These are phyloP conservation scores for Halictus quadricinctus DNA, from an alignment of 2,888 invertebrate genomes.

Conservation along the genomic window DNA sequence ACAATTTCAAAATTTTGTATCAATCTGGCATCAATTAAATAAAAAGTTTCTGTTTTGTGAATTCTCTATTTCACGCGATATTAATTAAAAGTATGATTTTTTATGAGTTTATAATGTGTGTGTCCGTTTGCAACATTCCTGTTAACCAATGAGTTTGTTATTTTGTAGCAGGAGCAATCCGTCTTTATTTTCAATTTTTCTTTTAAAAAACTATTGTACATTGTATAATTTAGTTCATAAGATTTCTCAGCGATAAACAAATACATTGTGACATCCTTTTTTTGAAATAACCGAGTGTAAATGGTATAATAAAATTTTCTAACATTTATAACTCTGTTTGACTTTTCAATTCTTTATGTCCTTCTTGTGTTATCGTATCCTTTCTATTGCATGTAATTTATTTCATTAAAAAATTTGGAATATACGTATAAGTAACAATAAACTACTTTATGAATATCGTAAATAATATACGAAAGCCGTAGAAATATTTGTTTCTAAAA, in stretches of 20 bases:
- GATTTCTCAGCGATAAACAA: neutral
- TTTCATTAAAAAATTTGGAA: neutral
- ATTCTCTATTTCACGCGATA: neutral
- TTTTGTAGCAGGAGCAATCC: neutral
- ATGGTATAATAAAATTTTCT: neutral
- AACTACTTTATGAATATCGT: neutral
- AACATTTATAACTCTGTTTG: constrained; percentile 4
- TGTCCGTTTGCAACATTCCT: neutral
- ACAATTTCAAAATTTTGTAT: neutral
- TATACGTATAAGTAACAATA: neutral
- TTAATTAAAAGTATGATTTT: neutral
- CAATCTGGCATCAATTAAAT: neutral
- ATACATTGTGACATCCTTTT: neutral
- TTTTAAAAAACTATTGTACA: neutral
- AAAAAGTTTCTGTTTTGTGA: neutral
- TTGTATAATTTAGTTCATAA: neutral
- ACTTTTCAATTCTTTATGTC: neutral
- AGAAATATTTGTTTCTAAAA: neutral
- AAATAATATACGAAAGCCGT: neutral
- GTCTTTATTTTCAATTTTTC: neutral
- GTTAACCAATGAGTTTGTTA: neutral
- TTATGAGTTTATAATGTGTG: neutral
- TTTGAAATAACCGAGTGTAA: neutral
- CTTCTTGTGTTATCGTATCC: neutral
- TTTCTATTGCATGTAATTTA: neutral